Base-by-base conservation (phyloP, 2,888 invertebrate genomes). In the Salpingus planirostris region DNA sequence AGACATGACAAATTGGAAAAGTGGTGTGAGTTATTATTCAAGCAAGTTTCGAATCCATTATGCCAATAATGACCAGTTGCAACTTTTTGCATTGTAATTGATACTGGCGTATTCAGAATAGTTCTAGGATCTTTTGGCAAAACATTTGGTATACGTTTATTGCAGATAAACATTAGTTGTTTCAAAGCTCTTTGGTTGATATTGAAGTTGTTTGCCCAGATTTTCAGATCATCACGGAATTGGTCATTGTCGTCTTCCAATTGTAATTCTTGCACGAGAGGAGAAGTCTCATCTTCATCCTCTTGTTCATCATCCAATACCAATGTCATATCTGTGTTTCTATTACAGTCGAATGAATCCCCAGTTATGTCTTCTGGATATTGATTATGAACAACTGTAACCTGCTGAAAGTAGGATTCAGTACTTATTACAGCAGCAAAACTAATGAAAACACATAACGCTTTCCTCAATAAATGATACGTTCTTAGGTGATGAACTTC, bases 61-160 rank as follows among this genome's bases (percentile, higher is more conserved):
- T 18, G 18, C 18, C 18, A 18, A 18, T 18, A 18, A 7, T 18
- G 18, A 8, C 18, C 18, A 6, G 6, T 8, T 7, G 6, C 18
- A 8, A 18, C 18, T 18, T 6, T 8, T 18, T 18, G 18, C 18
- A 18, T 8, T 7, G 8, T 8, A 7, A 18, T 18, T 18, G 18
- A 24, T 22, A 23, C 23, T 8, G 15, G 26, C 11, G 40, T 43
- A 27, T 36, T 15, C 24, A 33, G 29, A 13, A 44, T 25, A 24
- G 40, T 44, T 31, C 44, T 35, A 21, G 44, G 42, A 32, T 44
- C 42, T 38, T 34, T 21, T 11, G 38, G 42, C 29, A 44, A 30
- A 14, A 31, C 11, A 15, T 38, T 29, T 12, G 38, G 18, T 18
- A 18, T 6, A 7, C 18, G 18, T 7, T 18, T 8, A 18, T 18